Base-by-base conservation (phyloP, 2,888 invertebrate species). In the Strigamia transsilvanica region DNA sequence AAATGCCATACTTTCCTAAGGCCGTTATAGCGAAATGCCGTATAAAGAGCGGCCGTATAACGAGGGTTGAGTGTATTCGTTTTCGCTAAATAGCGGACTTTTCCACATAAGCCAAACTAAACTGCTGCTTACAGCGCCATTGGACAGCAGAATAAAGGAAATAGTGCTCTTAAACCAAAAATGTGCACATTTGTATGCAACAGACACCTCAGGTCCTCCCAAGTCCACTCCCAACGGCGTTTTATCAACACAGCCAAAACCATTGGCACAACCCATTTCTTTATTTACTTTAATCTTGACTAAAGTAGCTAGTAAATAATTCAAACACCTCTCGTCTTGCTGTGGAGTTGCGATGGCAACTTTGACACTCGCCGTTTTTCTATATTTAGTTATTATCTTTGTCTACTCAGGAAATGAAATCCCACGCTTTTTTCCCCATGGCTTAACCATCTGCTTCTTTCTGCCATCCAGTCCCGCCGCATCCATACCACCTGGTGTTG, bases 331-430 rank as follows among this genome's bases (percentile, higher is more conserved):
- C 38, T 38, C 38, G 6, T 38, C 6, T 38, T 38, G 6, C 38
- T 38, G 6, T 10, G 38, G 1, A 38, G 38, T 38, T 38, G 38
- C 38, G 38, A 38, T 38, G 46, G 46, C n/a, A n/a, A 46, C 46
- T n/a, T 46, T 46, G 46, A 46, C 5, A 46, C 46, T 46, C 12
- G 46, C 4, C 12, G 46, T 46, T 13, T 46, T 46, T 46, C 46
- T 46, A 46, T 46, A 46, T 46, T 46, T 46, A 46, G n/a, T n/a
- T 13, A 46, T 46, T 46, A 46, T 46, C 46, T n/a, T 46, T 46
- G 46, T 46, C 46, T 46, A n/a, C 46, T 46, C 46, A 46, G 46
- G 46, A 46, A 46, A 46, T 46, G 46, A 46, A 46, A n/a, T 46
- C 46, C n/a, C n/a, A n/a, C 15, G 46, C n/a, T 46, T 46, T 46